Conservation (phyloP, 2,797 vertebrate species). For the Taenioides sp. region DNA sequence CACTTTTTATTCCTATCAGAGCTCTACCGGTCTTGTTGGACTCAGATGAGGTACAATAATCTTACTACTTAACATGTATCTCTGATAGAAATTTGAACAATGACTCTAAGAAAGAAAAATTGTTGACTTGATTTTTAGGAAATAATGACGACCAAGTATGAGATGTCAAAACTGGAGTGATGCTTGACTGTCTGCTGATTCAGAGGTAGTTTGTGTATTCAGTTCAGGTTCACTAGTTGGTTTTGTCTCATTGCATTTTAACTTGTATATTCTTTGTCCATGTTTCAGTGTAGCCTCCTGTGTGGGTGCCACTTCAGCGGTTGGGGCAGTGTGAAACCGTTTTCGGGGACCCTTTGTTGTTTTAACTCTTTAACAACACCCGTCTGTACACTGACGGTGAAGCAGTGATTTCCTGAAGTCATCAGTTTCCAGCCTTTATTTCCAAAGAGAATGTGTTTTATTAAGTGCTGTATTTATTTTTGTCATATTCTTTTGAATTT, state of each 20-base stretch:
- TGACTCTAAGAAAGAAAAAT: too few relatives aligned
- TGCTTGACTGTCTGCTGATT: conserved; percentile 8
- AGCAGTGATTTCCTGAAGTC: conserved; percentile 28
- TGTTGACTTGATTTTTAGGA: conserved; percentile 69
- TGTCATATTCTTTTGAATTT: conserved; percentile 26
- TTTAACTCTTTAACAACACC: conserved; percentile 23
- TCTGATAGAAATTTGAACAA: background rate
- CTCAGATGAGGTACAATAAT: conserved; percentile 80
- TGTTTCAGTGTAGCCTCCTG: conserved; percentile 25
- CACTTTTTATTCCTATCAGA: conserved; percentile 50
- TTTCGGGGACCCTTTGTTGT: conserved; percentile 23
- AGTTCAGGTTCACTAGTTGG: background rate
- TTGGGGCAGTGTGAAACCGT: conserved; percentile 9
- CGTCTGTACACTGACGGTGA: conserved; percentile 32
- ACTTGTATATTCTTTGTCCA: background rate
- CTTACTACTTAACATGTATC: background rate
- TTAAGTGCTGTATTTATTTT: conserved; percentile 62
- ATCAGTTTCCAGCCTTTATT: conserved; percentile 57
- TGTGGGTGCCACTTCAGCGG: conserved; percentile 17
- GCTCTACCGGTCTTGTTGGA: conserved; percentile 83
- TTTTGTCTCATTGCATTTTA: background rate
- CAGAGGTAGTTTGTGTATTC: conserved; percentile 9
- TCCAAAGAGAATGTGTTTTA: conserved; percentile 69
- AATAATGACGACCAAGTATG: conserved; percentile 89
- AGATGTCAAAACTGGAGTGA: conserved; percentile 91